Percentiles rank a stretch among this genome's conserved stretches.
These are phyloP conservation scores for Pseudococcus longispinus DNA, from an alignment of 2,888 invertebrate species.

Conservation along the genomic window DNA sequence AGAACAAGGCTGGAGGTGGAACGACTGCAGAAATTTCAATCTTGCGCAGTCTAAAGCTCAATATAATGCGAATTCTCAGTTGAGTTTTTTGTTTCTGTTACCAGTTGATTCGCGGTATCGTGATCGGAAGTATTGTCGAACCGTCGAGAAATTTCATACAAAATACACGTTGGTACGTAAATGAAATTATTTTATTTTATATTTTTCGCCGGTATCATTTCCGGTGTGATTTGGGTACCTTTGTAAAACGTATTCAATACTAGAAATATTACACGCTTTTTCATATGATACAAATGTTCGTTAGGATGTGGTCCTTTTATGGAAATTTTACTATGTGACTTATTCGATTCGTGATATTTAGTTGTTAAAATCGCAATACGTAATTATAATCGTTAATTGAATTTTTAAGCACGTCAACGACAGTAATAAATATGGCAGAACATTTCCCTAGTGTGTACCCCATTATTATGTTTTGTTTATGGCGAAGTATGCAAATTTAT, in stretches of 20 bases:
- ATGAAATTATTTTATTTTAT: not conserved
- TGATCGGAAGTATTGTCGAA: conserved; percentile 7
- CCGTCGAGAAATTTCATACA: not conserved
- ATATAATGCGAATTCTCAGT: conserved; percentile 19
- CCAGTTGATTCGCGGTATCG: conserved; percentile 46
- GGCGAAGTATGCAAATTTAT: not conserved
- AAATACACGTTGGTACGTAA: conserved; percentile 38
- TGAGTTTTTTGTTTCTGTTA: not conserved
- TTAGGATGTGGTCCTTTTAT: no score
- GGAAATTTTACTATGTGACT: no score
- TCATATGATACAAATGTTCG: no score
- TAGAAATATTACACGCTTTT: no score
- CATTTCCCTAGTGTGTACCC: not conserved
- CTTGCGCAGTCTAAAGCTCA: conserved; percentile 13
- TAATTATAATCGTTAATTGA: conserved; percentile 8
- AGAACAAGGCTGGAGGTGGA: not conserved
- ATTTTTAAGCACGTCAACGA: not conserved
- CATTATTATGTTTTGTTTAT: not conserved
- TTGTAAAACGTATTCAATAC: not conserved
- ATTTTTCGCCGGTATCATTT: not conserved
- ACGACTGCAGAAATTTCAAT: conserved; percentile 5
- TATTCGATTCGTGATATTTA: not conserved
- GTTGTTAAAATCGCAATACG: not conserved
- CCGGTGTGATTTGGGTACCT: not conserved
- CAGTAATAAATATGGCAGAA: not conserved